A percentile compares a stretch with the other conserved stretches of the same genome.
phyloP scores from a whole-genome alignment of 2,113 vertebrate genomes.

The Nothoprocta pentlandii region DNA sequence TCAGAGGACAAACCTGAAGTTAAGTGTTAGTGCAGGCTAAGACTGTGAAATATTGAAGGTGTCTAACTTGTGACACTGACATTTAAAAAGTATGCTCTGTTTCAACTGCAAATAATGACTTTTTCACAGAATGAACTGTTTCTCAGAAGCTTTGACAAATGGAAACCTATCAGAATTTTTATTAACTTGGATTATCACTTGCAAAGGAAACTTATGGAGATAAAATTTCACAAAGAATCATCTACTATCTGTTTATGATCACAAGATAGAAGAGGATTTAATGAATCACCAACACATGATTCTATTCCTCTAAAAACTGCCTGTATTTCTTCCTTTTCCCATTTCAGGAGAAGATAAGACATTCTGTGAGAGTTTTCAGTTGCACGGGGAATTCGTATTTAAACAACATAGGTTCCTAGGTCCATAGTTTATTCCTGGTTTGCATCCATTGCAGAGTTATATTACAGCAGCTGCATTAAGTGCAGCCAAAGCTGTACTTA shows the following conservation, averaged over 20 bases:
- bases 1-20: not conserved
- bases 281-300: slow-evolving; percentile 47
- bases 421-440: not conserved
- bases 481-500: slow-evolving; percentile 43
- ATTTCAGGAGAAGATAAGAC: not conserved
- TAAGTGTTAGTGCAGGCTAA: not conserved
- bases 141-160: not conserved
- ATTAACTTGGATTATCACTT: not conserved
- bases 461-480: slow-evolving; percentile 32
- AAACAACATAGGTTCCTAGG: not conserved
- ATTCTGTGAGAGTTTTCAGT: not conserved
- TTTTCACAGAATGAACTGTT: not conserved
- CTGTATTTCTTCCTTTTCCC: not conserved
- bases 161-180: not conserved
- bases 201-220: not conserved
- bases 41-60: not conserved
- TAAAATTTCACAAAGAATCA: not conserved
- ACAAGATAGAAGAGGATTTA: not conserved
- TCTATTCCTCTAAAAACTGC: not conserved
- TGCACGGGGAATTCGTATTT: not conserved
- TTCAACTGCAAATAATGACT: not conserved
- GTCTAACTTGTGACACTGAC: not conserved
- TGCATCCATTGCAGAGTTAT: not conserved
- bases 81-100: not conserved
- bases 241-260: not conserved